Base-by-base conservation (phyloP, 2,797 vertebrate species). In the Anguilla megastoma region DNA sequence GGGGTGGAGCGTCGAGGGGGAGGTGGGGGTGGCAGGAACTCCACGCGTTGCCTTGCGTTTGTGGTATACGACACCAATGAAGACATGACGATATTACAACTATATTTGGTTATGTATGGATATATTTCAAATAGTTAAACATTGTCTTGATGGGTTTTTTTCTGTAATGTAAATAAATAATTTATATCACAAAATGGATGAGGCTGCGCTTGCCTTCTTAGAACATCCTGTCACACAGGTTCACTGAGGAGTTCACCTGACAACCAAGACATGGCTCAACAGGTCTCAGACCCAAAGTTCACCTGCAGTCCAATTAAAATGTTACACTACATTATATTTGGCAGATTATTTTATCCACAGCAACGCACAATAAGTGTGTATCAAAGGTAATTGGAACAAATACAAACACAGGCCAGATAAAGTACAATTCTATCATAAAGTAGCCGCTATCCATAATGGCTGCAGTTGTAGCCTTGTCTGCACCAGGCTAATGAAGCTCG, bases 101-200 rank as follows among this genome's bases (percentile, higher is more conserved):
- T 98, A 97, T 98, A 97, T 98, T 98, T 97, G 97, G 97, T 98
- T 98, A 98, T 97, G 97, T 98, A 98, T 98, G 97, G 97, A 98
- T 98, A 98, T 98, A 98, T 98, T 98, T 99, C 97, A 97, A 98
- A 97, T 98, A 99, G 98, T 98, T 96, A 98, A 97, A 98, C 97
- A 97, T 98, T 99, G 98, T 99, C 98, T 99, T 98, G 98, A 98
- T 98, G 96, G 95, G 95, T 97, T 98, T 98, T 97, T 97, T 99
- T 99, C 98, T 99, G 98, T 99, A 99, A 98, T 99, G 98, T 99
- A 99, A 99, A 99, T 99, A 99, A 99, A 99, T 98, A 98, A 99
- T 99, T 99, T 99, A 99, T 99, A 99, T 99, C 98, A 98, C 97
- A 96, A 97, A 97, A 94, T 91, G 89, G 79, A 63, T 8, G 56